A percentile compares a stretch with the other conserved stretches of the same genome.
Conservation (phyloP, 2,113 vertebrate species). For the Anhinga rufa region DNA sequence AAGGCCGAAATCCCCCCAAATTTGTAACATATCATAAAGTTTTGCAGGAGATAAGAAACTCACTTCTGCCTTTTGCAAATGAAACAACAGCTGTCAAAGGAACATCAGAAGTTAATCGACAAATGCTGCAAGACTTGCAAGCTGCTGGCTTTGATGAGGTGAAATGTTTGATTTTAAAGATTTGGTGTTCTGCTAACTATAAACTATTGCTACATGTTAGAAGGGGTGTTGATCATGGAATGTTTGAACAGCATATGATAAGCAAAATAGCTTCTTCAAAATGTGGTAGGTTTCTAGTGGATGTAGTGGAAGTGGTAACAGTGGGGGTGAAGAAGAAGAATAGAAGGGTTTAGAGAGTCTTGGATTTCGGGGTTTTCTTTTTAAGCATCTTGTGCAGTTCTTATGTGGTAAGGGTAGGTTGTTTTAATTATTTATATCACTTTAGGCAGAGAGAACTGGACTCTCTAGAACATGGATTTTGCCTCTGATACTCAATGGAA, state of each 20-base stretch:
- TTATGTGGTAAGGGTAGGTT: neutral
- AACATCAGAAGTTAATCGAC: conserved; percentile 81
- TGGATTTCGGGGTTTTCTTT: neutral
- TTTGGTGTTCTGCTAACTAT: neutral
- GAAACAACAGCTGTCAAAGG: conserved; percentile 75
- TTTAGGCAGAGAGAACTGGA: neutral
- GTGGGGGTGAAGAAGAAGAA: neutral
- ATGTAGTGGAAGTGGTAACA: neutral
- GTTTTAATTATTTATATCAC: neutral
- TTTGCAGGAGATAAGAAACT: conserved; percentile 92
- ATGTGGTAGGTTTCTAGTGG: neutral
- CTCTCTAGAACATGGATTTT: neutral
- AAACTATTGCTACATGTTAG: neutral
- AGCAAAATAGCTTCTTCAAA: neutral
- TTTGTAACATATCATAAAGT: conserved; percentile 89
- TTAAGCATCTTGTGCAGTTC: neutral
- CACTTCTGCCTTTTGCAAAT: conserved; percentile 89
- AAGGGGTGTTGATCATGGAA: neutral
- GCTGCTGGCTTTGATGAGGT: conserved; percentile 93
- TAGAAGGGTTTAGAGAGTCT: neutral
- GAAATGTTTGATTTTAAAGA: conserved; percentile 41
- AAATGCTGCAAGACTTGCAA: conserved; percentile 84
- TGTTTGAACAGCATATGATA: neutral
- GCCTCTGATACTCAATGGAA: neutral
- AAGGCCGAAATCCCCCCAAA: conserved; percentile 86